A percentile compares a stretch with the other conserved stretches of the same genome.
Evolutionary conservation across 2,797 vertebrate genomes (phyloP).

Genomic region (Hapalemur alaotrensis): DNA sequence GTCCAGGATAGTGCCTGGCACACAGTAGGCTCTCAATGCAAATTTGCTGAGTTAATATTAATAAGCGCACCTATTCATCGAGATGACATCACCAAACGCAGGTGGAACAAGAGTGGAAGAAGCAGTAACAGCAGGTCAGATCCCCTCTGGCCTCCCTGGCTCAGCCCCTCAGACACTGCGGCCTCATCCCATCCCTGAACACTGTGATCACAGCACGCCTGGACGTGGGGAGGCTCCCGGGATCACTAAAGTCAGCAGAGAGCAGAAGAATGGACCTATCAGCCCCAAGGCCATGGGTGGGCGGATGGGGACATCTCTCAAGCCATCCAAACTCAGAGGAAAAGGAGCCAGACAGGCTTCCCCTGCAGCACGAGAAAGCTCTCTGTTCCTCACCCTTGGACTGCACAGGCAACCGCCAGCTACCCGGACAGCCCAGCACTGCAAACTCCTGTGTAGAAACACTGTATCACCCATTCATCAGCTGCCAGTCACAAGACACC

Average conservation of each 20-base stretch:
- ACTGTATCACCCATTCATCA: not conserved
- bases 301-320: not conserved
- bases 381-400: not conserved
- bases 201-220: not conserved
- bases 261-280: not conserved
- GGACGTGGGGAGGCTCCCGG: rapidly evolving
- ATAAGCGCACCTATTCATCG: not conserved
- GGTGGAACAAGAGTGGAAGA: not conserved
- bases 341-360: not conserved
- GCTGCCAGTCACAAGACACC: slow-evolving; percentile 49
- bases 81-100: not conserved
- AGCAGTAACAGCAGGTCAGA: rapidly evolving
- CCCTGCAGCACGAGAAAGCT: not conserved
- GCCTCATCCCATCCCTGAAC: not conserved
- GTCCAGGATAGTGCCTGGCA: not conserved
- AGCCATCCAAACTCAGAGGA: not conserved
- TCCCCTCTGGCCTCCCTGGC: not conserved
- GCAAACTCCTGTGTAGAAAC: not conserved
- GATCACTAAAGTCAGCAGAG: not conserved
- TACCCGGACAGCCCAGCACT: not conserved
- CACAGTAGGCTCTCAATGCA: not conserved
- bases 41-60: not conserved
- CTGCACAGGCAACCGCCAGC: not conserved
- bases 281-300: not conserved
- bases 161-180: no score